These are phyloP conservation scores for Oncorhynchus masou DNA, from an alignment of 2,113 vertebrate genomes.

Conservation along the genomic window DNA sequence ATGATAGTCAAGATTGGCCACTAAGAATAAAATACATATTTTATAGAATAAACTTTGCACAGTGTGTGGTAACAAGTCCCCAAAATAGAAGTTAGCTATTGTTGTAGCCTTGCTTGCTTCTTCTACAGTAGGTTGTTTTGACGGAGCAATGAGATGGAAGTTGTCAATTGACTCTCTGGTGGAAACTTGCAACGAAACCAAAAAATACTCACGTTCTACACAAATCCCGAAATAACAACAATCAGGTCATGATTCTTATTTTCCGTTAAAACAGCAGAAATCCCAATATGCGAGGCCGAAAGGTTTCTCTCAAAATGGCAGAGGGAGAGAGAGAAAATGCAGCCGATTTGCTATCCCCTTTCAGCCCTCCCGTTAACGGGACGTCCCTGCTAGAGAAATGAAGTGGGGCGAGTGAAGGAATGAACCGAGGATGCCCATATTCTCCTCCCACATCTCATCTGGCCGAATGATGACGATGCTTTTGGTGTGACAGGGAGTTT, in stretches of 20 bases:
- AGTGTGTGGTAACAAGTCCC: not conserved
- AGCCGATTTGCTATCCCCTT: slow-evolving; percentile 34
- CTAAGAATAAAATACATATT: not conserved
- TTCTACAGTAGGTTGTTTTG: not conserved
- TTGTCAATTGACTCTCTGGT: not conserved
- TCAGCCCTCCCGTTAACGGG: slow-evolving; percentile 56
- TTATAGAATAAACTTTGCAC: not conserved
- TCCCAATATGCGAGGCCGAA: slow-evolving; percentile 37
- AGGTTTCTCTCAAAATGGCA: slow-evolving; percentile 76
- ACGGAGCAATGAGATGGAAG: not conserved
- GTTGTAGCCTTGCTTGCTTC: not conserved
- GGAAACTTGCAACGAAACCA: not conserved
- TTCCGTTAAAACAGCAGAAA: slow-evolving; percentile 17
- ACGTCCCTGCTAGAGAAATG: slow-evolving; percentile 26
- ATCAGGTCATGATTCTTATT: slow-evolving; percentile 2
- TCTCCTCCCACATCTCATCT: not conserved
- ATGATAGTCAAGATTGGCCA: not conserved
- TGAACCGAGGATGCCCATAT: not conserved
- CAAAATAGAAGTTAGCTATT: not conserved
- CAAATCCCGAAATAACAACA: not conserved
- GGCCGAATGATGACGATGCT: not conserved
- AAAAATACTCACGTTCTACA: not conserved
- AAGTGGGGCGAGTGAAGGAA: slow-evolving; percentile 8
- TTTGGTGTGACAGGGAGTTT: not conserved
- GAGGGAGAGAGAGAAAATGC: slow-evolving; percentile 65